A percentile compares a stretch with the other conserved stretches of the same genome.
Conservation (phyloP, 37 sponge, comb jelly and placozoan species). For the Beroe ovata region DNA sequence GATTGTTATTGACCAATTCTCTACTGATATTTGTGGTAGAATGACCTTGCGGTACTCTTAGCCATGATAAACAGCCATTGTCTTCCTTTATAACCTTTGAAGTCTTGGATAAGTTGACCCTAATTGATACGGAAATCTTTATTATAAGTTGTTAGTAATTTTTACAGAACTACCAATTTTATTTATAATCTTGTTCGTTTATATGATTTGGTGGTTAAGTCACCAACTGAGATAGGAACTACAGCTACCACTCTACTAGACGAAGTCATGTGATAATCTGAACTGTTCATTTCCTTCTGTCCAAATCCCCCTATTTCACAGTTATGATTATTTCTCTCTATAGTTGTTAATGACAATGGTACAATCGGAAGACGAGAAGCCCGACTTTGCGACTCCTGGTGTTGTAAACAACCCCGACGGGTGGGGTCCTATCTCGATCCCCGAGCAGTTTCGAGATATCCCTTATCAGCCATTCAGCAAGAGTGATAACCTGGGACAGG, state of each 20-base stretch:
- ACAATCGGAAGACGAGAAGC: constrained; percentile 30
- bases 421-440: constrained; percentile 90
- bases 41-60: too few relatives aligned
- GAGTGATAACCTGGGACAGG: constrained; percentile 90
- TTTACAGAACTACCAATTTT: background rate
- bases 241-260: too few relatives aligned
- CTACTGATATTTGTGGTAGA: too few relatives aligned
- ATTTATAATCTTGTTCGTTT: background rate
- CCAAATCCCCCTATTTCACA: background rate
- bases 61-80: too few relatives aligned
- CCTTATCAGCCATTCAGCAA: constrained; percentile 98
- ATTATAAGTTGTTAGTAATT: background rate
- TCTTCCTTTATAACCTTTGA: too few relatives aligned
- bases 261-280: too few relatives aligned
- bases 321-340: too few relatives aligned
- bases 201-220: too few relatives aligned
- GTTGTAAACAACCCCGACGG: constrained; percentile 77
- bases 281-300: background rate
- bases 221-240: too few relatives aligned
- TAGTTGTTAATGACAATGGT: background rate
- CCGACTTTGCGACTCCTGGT: constrained; percentile 35
- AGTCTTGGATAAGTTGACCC: too few relatives aligned
- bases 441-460: constrained; percentile 86
- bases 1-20: too few relatives aligned
- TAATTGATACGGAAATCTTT: too few relatives aligned